These are phyloP conservation scores for Prunella fulvescens DNA, from an alignment of 2,113 vertebrate genomes.

Conservation along the genomic window DNA sequence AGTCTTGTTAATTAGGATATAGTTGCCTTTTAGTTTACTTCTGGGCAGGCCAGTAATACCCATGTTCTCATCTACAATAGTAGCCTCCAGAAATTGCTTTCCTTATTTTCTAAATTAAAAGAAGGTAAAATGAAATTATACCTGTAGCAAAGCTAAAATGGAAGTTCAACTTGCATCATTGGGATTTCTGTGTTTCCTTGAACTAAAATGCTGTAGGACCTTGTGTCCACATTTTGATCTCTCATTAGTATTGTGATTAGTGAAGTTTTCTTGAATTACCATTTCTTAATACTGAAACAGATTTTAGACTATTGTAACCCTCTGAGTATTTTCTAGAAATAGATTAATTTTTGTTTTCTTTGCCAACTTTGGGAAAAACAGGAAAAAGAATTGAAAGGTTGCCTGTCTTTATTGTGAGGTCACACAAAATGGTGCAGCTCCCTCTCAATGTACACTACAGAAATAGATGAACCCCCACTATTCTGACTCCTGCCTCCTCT, in stretches of 20 bases:
- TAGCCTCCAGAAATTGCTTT: not conserved
- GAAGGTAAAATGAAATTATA: not conserved
- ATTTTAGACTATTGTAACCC: not conserved
- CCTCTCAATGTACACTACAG: not conserved
- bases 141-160: not conserved
- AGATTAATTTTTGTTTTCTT: not conserved
- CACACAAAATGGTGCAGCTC: not conserved
- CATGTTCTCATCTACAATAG: not conserved
- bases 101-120: not conserved
- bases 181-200: not conserved
- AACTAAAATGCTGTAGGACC: not conserved
- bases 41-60: not conserved
- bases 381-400: not conserved
- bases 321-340: not conserved
- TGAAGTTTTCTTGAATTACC: not conserved
- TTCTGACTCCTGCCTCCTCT: not conserved
- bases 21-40: not conserved
- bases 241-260: not conserved
- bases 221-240: not conserved
- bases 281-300: not conserved
- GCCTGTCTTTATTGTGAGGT: not conserved
- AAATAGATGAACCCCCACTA: rapidly evolving
- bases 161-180: not conserved
- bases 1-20: not conserved
- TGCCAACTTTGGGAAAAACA: not conserved